These are phyloP conservation scores for Nycticryphes semicollaris DNA, from an alignment of 2,113 vertebrate genomes.

Conservation along the genomic window DNA sequence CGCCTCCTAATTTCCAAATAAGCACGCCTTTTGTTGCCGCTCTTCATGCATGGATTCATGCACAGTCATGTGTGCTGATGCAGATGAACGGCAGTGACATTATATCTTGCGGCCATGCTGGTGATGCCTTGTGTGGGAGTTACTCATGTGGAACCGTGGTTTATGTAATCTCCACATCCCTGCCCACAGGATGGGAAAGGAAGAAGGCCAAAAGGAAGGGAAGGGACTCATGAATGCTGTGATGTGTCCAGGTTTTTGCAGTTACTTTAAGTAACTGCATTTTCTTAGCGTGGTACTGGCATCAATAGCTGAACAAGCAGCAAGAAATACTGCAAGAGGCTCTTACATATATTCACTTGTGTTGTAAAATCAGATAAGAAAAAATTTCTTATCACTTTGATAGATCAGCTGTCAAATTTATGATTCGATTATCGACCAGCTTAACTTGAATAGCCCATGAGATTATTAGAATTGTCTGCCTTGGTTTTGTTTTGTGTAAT, in stretches of 20 bases:
- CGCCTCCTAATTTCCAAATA: background rate
- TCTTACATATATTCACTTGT: background rate
- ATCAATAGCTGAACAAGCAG: background rate
- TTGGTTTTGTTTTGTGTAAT: background rate
- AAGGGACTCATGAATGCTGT: background rate
- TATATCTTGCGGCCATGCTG: fast-evolving
- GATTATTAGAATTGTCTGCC: background rate
- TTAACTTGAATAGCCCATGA: background rate
- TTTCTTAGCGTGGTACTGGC: background rate
- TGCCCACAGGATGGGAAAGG: background rate
- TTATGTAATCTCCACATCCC: background rate
- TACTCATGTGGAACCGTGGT: background rate
- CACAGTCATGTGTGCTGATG: background rate
- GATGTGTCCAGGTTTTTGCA: background rate
- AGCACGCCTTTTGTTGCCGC: background rate
- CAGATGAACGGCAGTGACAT: background rate
- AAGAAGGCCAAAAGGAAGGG: background rate
- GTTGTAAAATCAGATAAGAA: background rate
- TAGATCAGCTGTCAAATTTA: background rate
- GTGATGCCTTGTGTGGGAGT: background rate
- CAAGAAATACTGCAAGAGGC: background rate
- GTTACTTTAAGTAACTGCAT: background rate
- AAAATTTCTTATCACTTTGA: background rate
- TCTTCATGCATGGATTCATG: background rate
- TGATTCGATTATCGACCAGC: background rate